Evolutionary conservation across 2,888 invertebrate species (phyloP).

Genomic region (Oligia strigilis): DNA sequence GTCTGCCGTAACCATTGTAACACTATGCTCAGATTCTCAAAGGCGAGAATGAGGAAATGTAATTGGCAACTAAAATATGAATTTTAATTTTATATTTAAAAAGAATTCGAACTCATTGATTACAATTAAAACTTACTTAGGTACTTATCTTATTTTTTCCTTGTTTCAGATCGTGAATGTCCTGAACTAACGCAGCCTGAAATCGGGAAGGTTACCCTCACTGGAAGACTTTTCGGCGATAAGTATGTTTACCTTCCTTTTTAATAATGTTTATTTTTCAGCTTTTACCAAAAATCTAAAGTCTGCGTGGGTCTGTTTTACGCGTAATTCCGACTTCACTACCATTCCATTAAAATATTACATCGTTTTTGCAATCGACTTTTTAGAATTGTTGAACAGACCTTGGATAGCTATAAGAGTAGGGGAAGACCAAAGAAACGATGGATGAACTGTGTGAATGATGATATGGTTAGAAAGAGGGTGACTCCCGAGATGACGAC

Average conservation of each 20-base stretch:
- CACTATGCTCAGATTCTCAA: background rate
- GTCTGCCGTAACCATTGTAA: no score
- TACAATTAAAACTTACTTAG: background rate
- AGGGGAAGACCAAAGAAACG: no score
- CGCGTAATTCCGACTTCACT: background rate
- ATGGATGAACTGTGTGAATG: no score
- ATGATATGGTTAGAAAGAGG: no score
- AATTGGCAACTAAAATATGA: background rate
- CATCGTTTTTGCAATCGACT: background rate
- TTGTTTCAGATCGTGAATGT: constrained; percentile 95
- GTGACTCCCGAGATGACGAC: no score
- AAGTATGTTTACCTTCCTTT: constrained; percentile 78
- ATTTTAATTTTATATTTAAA: background rate
- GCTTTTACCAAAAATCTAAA: background rate
- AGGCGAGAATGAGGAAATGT: background rate
- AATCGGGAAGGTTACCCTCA: constrained; percentile 94
- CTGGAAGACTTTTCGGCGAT: constrained; percentile 95
- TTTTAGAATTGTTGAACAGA: no score
- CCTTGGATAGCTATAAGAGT: no score
- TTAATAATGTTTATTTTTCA: background rate
- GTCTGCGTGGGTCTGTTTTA: background rate
- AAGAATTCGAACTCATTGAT: background rate
- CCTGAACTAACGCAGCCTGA: constrained; percentile 94
- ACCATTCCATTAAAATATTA: background rate
- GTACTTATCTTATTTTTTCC: background rate